phyloP scores from a whole-genome alignment of 2,113 vertebrate genomes.

The Nothocercus nigrocapillus region DNA sequence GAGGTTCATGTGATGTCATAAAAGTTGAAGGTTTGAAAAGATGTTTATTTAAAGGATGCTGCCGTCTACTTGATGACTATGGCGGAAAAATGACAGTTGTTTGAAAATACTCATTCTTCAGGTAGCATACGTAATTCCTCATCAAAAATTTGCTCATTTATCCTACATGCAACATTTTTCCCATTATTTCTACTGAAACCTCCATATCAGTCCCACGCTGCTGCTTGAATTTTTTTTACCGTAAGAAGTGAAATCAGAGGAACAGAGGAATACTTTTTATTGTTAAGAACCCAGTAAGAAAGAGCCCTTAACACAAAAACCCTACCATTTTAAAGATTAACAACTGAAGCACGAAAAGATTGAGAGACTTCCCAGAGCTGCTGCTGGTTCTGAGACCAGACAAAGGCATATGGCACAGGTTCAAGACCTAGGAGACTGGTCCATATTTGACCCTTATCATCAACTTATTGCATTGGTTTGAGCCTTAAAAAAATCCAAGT shows the following conservation, averaged over 20 bases:
- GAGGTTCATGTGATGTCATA: constrained; percentile 97
- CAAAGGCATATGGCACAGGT: neutral
- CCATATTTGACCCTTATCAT: neutral
- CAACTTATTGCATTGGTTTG: neutral
- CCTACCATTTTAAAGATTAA: neutral
- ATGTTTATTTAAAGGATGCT: constrained; percentile 98
- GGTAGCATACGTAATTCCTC: neutral
- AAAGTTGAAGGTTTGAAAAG: constrained; percentile 98
- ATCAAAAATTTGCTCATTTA: neutral
- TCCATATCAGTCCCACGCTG: neutral
- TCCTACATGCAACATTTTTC: neutral
- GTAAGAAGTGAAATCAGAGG: neutral
- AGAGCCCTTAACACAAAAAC: neutral
- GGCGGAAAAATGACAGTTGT: constrained; percentile 51
- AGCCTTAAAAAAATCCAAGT: neutral
- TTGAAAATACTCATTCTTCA: constrained; percentile 2
- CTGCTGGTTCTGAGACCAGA: neutral
- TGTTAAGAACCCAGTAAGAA: neutral
- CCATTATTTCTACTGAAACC: neutral
- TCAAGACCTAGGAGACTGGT: neutral
- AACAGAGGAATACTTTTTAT: neutral
- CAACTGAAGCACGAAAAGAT: neutral
- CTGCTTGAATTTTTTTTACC: neutral
- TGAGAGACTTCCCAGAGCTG: neutral
- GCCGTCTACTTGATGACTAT: constrained; percentile 93